phyloP scores from a whole-genome alignment of 2,888 invertebrate species.

The Urechis unicinctus region DNA sequence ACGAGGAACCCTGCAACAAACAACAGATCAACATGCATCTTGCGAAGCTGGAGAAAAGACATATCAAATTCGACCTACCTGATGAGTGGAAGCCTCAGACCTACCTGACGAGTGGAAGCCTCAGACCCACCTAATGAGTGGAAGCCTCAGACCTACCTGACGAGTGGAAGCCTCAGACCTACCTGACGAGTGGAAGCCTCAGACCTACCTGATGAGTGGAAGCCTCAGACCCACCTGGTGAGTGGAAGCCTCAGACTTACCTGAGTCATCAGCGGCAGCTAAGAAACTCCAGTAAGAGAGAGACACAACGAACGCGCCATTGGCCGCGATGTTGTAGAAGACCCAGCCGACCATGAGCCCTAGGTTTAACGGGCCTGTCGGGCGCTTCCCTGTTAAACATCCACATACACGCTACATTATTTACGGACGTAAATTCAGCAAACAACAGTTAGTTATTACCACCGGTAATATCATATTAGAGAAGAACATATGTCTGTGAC shows the following conservation, averaged over 20 bases:
- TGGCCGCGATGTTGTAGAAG: slow-evolving; percentile 33
- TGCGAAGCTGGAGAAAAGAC: neutral
- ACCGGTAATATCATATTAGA: too few relatives aligned
- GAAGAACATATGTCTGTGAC: too few relatives aligned
- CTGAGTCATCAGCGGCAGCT: slow-evolving; percentile 22
- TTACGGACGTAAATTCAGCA: too few relatives aligned
- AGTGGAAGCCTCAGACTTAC: neutral
- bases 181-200: too few relatives aligned
- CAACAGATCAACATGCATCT: neutral
- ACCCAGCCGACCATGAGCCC: slow-evolving; percentile 23
- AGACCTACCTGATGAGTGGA: too few relatives aligned
- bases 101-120: too few relatives aligned
- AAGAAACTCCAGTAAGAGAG: slow-evolving; percentile 40
- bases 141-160: too few relatives aligned
- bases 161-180: too few relatives aligned
- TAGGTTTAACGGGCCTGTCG: neutral
- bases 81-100: too few relatives aligned
- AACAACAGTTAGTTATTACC: too few relatives aligned
- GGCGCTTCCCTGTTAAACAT: neutral
- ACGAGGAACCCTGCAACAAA: slow-evolving; percentile 28
- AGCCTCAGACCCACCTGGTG: neutral
- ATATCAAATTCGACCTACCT: neutral
- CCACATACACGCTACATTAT: neutral
- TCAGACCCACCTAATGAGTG: too few relatives aligned
- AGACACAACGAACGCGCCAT: slow-evolving; percentile 37